Evolutionary conservation across 2,113 vertebrate genomes (phyloP).

Genomic region (Leptobrachium leishanense): DNA sequence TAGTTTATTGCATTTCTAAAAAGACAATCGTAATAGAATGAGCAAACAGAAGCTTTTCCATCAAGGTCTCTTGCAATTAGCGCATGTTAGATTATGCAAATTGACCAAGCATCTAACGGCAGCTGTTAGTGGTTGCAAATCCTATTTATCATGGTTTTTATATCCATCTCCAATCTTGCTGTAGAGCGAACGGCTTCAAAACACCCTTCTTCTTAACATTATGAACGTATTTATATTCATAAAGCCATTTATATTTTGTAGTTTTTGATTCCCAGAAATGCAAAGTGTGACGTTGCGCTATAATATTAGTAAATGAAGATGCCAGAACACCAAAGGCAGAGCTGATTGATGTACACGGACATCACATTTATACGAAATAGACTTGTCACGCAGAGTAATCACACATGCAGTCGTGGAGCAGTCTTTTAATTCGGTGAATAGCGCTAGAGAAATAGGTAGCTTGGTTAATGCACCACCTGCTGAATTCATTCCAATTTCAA

Average conservation of each 20-base stretch:
- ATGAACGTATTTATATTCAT: neutral
- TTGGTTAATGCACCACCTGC: too few species aligned
- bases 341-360: too few species aligned
- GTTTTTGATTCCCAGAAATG: too few species aligned
- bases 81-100: slow-evolving; percentile 29
- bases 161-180: neutral
- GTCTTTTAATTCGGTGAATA: too few species aligned
- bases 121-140: slow-evolving; percentile 24
- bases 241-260: neutral
- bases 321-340: too few species aligned
- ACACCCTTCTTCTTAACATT: neutral
- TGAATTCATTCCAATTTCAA: too few species aligned
- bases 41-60: neutral
- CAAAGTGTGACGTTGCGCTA: too few species aligned
- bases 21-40: neutral
- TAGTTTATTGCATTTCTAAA: neutral
- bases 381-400: too few species aligned
- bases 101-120: slow-evolving; percentile 12
- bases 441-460: too few species aligned
- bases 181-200: neutral
- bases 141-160: slow-evolving; percentile 9
- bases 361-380: too few species aligned
- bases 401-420: too few species aligned
- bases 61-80: slow-evolving; percentile 33
- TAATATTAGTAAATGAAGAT: too few species aligned